Evolutionary conservation across 2,888 invertebrate genomes (phyloP).

Genomic region (Dioctria rufipes): DNA sequence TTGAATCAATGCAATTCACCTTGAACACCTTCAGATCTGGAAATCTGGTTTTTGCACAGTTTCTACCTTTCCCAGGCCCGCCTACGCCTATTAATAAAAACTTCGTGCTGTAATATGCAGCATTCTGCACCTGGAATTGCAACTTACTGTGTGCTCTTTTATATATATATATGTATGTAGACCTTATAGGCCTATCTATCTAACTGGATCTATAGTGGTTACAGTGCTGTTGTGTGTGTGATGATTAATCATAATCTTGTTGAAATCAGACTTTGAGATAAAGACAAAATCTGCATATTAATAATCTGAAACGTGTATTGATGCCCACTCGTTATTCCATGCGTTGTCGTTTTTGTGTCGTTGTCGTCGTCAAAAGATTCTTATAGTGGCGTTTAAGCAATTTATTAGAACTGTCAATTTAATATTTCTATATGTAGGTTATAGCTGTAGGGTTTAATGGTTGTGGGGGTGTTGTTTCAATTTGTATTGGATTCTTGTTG

Average conservation of each 20-base stretch:
- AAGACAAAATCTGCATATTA: constrained; percentile 8
- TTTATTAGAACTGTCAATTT: constrained; percentile 21
- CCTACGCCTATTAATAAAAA: constrained; percentile 10
- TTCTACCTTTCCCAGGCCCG: constrained; percentile 34
- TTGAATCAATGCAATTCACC: constrained; percentile 7
- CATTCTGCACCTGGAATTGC: constrained; percentile 34
- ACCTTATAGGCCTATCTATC: background rate
- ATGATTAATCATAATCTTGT: constrained; percentile 27
- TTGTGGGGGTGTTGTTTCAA: constrained; percentile 4
- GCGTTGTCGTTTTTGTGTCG: too few species aligned
- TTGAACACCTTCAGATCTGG: constrained; percentile 8
- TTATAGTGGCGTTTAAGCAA: constrained; percentile 4
- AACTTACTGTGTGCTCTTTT: too few species aligned
- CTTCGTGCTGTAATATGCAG: constrained; percentile 6
- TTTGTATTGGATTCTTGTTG: constrained; percentile 15
- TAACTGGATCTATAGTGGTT: background rate
- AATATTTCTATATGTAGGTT: background rate
- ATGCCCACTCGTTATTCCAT: background rate
- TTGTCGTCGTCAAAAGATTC: constrained; percentile 3
- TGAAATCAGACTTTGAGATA: constrained; percentile 15
- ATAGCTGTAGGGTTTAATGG: background rate
- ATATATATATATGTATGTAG: too few species aligned
- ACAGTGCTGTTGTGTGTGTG: background rate
- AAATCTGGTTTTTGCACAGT: constrained; percentile 2
- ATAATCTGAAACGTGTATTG: constrained; percentile 12